phyloP scores from a whole-genome alignment of 2,888 invertebrate genomes.

The Acleris sparsana region DNA sequence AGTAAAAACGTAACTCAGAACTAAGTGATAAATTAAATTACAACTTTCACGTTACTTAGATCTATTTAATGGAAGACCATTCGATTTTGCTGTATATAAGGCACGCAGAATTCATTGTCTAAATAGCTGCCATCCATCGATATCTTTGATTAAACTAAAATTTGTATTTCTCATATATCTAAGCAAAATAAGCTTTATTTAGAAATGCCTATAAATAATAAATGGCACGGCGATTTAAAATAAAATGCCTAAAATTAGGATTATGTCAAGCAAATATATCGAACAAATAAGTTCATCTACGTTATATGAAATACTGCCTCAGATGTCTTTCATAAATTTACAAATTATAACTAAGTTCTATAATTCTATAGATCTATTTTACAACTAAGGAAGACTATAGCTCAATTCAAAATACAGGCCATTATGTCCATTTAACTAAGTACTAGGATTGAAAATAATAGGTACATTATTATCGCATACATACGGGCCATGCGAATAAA shows the following conservation, averaged over 20 bases:
- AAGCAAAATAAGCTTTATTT: conserved; percentile 9
- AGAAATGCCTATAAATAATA: conserved; percentile 25
- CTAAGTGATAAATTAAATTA: conserved; percentile 37
- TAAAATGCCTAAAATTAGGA: conserved; percentile 9
- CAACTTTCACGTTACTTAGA: conserved; percentile 34
- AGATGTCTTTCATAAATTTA: conserved; percentile 76
- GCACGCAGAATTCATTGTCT: conserved; percentile 64
- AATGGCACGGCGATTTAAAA: conserved; percentile 40
- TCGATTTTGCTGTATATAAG: conserved; percentile 80
- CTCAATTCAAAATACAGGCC: conserved; percentile 18
- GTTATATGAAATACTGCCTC: conserved; percentile 77
- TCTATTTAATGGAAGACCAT: conserved; percentile 68
- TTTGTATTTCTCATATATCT: conserved; percentile 5
- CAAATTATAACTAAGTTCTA: conserved; percentile 47
- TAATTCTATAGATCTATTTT: conserved; percentile 34
- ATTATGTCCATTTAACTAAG: conserved; percentile 2
- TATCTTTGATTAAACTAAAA: conserved; percentile 14
- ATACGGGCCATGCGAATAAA: conserved; percentile 19
- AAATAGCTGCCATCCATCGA: conserved; percentile 30
- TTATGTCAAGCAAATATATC: conserved; percentile 43
- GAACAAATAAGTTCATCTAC: conserved; percentile 50
- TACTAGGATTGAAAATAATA: conserved; percentile 1
- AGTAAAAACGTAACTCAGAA: conserved; percentile 21
- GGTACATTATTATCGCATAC: background rate
- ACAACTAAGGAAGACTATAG: conserved; percentile 42